Base-by-base conservation (phyloP, 2,113 vertebrate genomes). In the Lota lota region DNA sequence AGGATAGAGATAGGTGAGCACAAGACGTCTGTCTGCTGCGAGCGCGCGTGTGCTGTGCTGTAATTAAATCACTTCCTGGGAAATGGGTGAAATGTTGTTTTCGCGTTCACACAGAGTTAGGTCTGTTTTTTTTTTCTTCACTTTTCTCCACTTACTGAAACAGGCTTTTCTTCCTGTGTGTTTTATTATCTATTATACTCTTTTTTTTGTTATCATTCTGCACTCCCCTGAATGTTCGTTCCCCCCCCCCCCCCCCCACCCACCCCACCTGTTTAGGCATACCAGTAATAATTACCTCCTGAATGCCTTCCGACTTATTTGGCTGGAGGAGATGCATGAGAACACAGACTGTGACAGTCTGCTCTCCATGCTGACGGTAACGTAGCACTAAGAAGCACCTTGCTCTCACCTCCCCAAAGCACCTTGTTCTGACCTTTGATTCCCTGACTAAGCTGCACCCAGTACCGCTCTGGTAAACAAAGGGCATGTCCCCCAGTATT, bases 261-360 rank as follows among this genome's bases (percentile, higher is more conserved):
- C 73, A 61, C 77, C 92, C 92, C 94, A 91, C 93, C 91, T 18
- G 16, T 56, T n/a, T 18, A 97, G 97, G 96, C 95, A 98, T 94
- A 97, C 92, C 97, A 98, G 92, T 96, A 97, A 94, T 91, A 96
- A 94, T 97, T 96, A 95, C 95, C 96, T 96, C 97, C 95, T 97
- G 95, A 97, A 89, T 91, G 90, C 95, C 94, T 98, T 95, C 91
- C 92, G 92, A 94, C 94, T 90, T 91, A 91, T 94, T 90, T 98
- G 96, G 96, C 94, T 97, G 95, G 95, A 94, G 94, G 95, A 94
- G 92, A 94, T 95, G 94, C 94, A 95, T 93, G 95, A 94, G 95
- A 95, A 94, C 92, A 89, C 94, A 94, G 94, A 95, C 87, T 93
- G 90, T 96, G 94, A 95, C 94, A 94, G 95, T 94, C 96, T 98